Evolutionary conservation across 2,888 invertebrate species (phyloP).

Genomic region (Nomada goodeniana): DNA sequence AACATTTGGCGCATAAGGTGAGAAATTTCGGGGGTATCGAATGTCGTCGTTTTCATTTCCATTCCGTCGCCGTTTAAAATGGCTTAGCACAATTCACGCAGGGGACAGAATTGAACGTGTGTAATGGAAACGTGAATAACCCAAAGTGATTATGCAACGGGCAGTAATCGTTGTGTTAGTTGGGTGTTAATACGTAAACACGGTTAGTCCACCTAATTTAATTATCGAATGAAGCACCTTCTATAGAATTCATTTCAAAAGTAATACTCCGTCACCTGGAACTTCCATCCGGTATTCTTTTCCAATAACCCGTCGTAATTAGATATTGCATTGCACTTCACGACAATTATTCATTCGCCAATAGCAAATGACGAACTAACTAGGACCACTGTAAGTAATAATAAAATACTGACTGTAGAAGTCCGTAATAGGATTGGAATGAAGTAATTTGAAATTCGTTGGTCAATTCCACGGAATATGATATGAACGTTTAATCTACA

Average conservation of each 20-base stretch:
- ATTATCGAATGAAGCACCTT: constrained; percentile 13
- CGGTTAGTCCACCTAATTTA: constrained; percentile 9
- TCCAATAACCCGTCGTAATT: too few relatives aligned
- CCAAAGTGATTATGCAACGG: constrained; percentile 18
- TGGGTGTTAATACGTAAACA: constrained; percentile 19
- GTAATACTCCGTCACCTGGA: not conserved
- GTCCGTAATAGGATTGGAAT: too few relatives aligned
- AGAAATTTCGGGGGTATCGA: too few relatives aligned
- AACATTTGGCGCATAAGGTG: too few relatives aligned
- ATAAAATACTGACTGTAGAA: too few relatives aligned
- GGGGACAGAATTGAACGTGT: not conserved
- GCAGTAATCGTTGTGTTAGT: constrained; percentile 12
- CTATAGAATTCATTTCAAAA: not conserved
- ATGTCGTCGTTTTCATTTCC: not conserved
- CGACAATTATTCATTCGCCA: too few relatives aligned
- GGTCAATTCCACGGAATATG: too few relatives aligned
- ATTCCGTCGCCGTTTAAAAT: not conserved
- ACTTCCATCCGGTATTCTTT: not conserved
- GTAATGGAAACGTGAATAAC: constrained; percentile 24
- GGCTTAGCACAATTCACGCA: not conserved
- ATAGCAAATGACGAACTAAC: too few relatives aligned
- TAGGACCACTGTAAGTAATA: too few relatives aligned
- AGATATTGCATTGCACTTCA: not conserved
- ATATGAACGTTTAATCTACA: too few relatives aligned
- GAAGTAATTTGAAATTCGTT: too few relatives aligned